These are phyloP conservation scores for Sinonovacula constricta DNA, from an alignment of 1,140 invertebrate genomes.

Conservation along the genomic window DNA sequence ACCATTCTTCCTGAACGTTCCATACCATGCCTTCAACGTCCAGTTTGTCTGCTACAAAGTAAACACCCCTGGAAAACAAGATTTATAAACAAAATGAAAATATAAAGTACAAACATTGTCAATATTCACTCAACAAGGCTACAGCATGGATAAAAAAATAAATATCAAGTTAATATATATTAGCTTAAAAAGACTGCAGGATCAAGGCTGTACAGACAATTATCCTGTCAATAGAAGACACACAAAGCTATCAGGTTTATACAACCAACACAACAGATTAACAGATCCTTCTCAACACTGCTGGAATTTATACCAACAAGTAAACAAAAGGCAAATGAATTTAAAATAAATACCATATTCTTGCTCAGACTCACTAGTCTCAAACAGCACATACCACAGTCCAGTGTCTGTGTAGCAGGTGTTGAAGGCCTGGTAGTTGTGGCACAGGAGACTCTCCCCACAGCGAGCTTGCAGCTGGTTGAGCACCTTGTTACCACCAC, in stretches of 20 bases:
- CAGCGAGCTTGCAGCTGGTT: constrained; percentile 85
- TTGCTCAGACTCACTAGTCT: neutral
- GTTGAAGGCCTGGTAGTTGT: constrained; percentile 99
- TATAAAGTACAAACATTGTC: neutral
- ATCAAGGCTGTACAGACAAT: too few species aligned
- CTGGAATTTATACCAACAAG: too few species aligned
- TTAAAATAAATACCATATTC: too few species aligned
- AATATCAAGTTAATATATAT: neutral
- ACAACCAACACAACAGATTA: too few species aligned
- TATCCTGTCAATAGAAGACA: too few species aligned
- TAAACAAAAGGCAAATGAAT: too few species aligned
- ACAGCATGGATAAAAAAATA: neutral
- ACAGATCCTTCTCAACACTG: too few species aligned
- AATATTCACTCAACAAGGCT: neutral
- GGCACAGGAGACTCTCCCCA: constrained; percentile 86
- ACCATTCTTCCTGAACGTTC: constrained; percentile 92
- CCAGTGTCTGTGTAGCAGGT: constrained; percentile 99
- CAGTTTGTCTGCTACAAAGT: constrained; percentile 93
- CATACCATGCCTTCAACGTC: constrained; percentile 85
- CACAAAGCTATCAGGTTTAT: too few species aligned
- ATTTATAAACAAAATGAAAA: constrained; percentile 9
- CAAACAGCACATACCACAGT: constrained; percentile 83
- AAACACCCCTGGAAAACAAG: constrained; percentile 85
- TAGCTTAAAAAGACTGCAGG: neutral
- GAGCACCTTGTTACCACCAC: constrained; percentile 90